These are phyloP conservation scores for Dendrolimus punctatus DNA, from an alignment of 1,140 invertebrate genomes.

Conservation along the genomic window DNA sequence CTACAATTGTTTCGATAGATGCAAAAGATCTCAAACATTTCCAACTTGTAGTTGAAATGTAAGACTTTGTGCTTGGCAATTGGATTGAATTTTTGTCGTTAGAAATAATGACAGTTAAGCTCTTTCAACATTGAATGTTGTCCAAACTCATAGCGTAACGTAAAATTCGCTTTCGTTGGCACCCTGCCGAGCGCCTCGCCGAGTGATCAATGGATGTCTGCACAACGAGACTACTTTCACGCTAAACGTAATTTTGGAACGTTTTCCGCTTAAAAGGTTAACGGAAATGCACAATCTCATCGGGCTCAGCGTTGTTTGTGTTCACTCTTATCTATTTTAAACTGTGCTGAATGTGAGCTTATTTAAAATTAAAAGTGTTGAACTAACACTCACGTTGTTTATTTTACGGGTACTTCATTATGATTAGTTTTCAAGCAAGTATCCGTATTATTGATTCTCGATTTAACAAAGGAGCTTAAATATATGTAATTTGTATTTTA, in stretches of 20 bases:
- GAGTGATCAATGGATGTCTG: constrained; percentile 60
- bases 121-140: too few relatives aligned
- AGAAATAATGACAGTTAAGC: background rate
- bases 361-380: too few relatives aligned
- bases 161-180: constrained; percentile 56
- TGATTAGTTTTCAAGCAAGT: too few relatives aligned
- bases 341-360: too few relatives aligned
- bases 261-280: constrained; percentile 24
- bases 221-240: constrained; percentile 56
- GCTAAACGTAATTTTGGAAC: constrained; percentile 40
- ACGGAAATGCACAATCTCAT: constrained; percentile 6
- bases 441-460: too few relatives aligned
- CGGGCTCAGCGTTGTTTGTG: constrained; percentile 3
- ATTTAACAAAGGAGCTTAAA: too few relatives aligned
- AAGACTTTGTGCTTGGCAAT: background rate
- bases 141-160: background rate
- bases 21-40: constrained; percentile 11
- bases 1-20: constrained; percentile 16
- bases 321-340: too few relatives aligned
- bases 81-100: background rate
- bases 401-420: too few relatives aligned
- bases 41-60: too few relatives aligned
- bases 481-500: too few relatives aligned
- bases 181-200: constrained; percentile 30
- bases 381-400: too few relatives aligned